These are phyloP conservation scores for Heteractis magnifica DNA, from an alignment of 92 coral and sea anemone species.

Conservation along the genomic window DNA sequence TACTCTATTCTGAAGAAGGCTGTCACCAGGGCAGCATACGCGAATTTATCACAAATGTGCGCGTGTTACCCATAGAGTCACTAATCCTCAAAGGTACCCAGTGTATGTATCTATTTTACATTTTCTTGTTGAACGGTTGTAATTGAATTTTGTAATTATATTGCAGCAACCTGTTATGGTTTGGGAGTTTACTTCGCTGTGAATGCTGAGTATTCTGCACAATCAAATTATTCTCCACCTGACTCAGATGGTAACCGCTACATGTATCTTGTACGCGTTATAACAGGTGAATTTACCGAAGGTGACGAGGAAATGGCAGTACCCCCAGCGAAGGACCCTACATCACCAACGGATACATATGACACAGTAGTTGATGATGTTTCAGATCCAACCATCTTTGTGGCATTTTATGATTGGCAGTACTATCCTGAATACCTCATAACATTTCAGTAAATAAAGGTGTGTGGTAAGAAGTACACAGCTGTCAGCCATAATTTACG, in stretches of 20 bases:
- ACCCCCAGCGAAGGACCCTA: not conserved
- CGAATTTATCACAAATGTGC: too few relatives aligned
- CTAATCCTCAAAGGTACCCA: too few relatives aligned
- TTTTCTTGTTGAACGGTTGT: too few relatives aligned
- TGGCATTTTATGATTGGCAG: conserved; percentile 64
- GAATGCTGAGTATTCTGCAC: conserved; percentile 34
- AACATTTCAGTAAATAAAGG: not conserved
- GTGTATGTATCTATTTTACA: too few relatives aligned
- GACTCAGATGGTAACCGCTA: conserved; percentile 43
- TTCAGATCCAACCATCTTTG: conserved; percentile 44
- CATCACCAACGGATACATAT: conserved; percentile 37
- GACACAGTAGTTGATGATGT: conserved; percentile 47
- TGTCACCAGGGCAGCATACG: too few relatives aligned
- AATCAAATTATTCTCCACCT: conserved; percentile 56
- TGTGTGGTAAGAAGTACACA: too few relatives aligned
- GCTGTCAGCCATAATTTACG: too few relatives aligned
- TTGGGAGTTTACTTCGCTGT: not conserved
- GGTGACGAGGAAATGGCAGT: not conserved
- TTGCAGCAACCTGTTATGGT: not conserved
- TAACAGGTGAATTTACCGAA: conserved; percentile 62
- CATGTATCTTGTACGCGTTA: conserved; percentile 61
- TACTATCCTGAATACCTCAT: conserved; percentile 69
- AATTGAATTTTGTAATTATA: too few relatives aligned
- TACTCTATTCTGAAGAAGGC: too few relatives aligned
- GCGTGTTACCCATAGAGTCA: too few relatives aligned